Conservation (phyloP, 2,113 vertebrate genomes). For the Ophiodon elongatus region DNA sequence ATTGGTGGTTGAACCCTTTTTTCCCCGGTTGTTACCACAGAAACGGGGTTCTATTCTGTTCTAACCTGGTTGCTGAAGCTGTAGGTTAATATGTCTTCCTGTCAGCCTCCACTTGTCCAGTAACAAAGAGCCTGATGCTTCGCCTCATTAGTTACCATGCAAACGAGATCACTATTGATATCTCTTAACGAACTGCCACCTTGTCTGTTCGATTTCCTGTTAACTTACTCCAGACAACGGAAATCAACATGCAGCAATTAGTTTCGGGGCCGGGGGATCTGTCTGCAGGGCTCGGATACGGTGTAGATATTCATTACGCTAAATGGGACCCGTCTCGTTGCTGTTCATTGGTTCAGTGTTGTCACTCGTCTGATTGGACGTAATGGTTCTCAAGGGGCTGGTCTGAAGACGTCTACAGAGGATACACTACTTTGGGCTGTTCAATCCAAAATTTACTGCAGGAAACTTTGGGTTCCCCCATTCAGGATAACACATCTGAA, state of each 20-base stretch:
- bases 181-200: constrained; percentile 76
- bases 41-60: neutral
- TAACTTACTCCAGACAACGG: constrained; percentile 64
- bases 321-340: constrained; percentile 50
- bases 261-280: constrained; percentile 37
- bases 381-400: constrained; percentile 1
- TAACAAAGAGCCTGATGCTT: constrained; percentile 60
- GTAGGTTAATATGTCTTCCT: constrained; percentile 52
- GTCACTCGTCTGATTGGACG: constrained; percentile 34
- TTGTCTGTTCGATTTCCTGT: constrained; percentile 76
- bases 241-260: constrained; percentile 79
- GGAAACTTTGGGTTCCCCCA: neutral
- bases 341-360: constrained; percentile 21
- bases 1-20: neutral
- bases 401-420: neutral
- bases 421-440: neutral
- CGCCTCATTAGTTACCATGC: constrained; percentile 71
- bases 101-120: constrained; percentile 65
- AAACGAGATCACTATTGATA: constrained; percentile 76
- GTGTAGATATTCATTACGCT: constrained; percentile 58
- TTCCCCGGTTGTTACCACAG: neutral
- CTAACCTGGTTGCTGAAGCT: neutral
- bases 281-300: constrained; percentile 29
- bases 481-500: neutral
- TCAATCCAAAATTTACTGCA: neutral